These are phyloP conservation scores for Trichopria drosophilae DNA, from an alignment of 2,888 invertebrate genomes.

Conservation along the genomic window DNA sequence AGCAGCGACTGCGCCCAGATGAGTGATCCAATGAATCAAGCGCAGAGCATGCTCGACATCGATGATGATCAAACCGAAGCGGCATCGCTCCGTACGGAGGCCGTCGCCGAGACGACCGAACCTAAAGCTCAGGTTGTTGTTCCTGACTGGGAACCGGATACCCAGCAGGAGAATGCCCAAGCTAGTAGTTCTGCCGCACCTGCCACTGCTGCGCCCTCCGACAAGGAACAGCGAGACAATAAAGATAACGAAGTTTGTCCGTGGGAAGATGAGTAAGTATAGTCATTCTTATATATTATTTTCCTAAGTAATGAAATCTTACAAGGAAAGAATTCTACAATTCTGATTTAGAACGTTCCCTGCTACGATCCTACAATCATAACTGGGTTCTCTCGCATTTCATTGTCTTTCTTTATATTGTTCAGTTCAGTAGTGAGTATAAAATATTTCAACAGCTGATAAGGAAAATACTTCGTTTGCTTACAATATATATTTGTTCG, in stretches of 20 bases:
- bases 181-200: slow-evolving; percentile 7
- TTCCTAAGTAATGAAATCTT: too few species aligned
- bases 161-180: slow-evolving; percentile 43
- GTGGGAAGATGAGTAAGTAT: slow-evolving; percentile 93
- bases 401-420: too few species aligned
- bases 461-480: too few species aligned
- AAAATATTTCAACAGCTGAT: too few species aligned
- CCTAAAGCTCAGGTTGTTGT: slow-evolving; percentile 52
- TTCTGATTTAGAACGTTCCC: too few species aligned
- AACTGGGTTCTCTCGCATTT: too few species aligned
- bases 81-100: slow-evolving; percentile 64
- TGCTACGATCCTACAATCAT: too few species aligned
- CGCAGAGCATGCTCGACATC: slow-evolving; percentile 23
- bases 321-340: too few species aligned
- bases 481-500: too few species aligned
- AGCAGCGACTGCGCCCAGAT: slow-evolving; percentile 29
- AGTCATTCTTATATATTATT: neutral
- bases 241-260: slow-evolving; percentile 84
- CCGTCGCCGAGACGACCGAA: slow-evolving; percentile 66
- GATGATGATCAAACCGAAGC: slow-evolving; percentile 57
- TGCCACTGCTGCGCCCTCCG: slow-evolving; percentile 37
- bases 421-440: too few species aligned
- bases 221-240: slow-evolving; percentile 56
- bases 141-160: slow-evolving; percentile 57
- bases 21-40: slow-evolving; percentile 27